Base-by-base conservation (phyloP, 2,888 invertebrate species). In the Thereva nobilitata region DNA sequence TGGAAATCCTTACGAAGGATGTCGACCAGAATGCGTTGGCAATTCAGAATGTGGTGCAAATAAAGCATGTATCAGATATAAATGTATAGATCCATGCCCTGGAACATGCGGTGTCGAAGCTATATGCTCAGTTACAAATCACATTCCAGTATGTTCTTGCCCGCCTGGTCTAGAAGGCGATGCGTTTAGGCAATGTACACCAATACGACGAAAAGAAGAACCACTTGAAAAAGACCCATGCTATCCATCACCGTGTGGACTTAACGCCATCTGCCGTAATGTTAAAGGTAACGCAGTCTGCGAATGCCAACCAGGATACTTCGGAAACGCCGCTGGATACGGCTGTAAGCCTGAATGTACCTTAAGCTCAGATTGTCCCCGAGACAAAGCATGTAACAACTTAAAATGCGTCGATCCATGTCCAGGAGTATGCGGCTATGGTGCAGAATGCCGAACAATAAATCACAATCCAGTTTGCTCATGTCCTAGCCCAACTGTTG, bases 391-490 rank as follows among this genome's bases (percentile, higher is more conserved):
- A 6, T 94, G 94, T 75, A 86, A 89, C 4, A 90, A 90, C 75
- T 87, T 88, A 70, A 92, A 89, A 78, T 94, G 93, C 75, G 82
- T 87, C 4, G 88, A 93, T 75, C 92, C 93, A 44, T 94, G 93
- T 73, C 85, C 86, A 12, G 91, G 92, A 44, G 86, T 89, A 8
- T 93, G 93, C 71, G 93, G 93, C 68, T 84, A 88, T 71, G 85
- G 86, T 57, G 90, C 95, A 1, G 82, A 87, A 72, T 95, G 95
- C 75, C 85, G 86, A 74, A 88, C 91, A 1, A 86, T 92, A 70
- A 91, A 92, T 76, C 95, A 95, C 78, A 90, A 89, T 76, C 92
- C 95, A 0, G 88, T 93, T 57, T 95, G 95, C 76, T 89, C 86
- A 72, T 95, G 95, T 75, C 87, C 89, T 68, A 83, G 82, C 68